Base-by-base conservation (phyloP, 2,888 invertebrate genomes). In the Erebia epiphron region DNA sequence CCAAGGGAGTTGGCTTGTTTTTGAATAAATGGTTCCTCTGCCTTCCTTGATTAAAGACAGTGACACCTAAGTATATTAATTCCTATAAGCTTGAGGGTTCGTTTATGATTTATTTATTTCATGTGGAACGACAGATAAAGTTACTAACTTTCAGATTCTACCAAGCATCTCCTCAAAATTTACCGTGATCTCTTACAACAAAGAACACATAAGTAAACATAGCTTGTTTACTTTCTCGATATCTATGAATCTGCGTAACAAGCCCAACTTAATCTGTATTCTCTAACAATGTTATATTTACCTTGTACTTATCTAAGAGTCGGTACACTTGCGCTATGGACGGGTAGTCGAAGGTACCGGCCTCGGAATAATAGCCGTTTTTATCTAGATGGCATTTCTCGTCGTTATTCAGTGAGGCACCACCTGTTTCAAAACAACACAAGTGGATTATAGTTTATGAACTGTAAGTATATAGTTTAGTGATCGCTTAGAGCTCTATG, bases 251-350 rank as follows among this genome's bases (percentile, higher is more conserved):
- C 77, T 77, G 73, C 74, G 74, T 71, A 71, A 63, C 64, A 62
- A 21, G 35, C 43, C n/a, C 26, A 54, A 64, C 13, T 16, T 68
- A 69, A 70, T 70, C 65, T 65, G 60, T 61, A 61, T 49, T 56
- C 67, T 69, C 61, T 63, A 70, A 76, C 71, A 73, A 71, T 71
- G 73, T 74, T 72, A 65, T 72, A 75, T 77, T 82, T 85, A 91
- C 95, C 93, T 96, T 97, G 85, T 94, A 94, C 74, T 95, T 94
- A 78, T 95, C 92, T 72, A 98, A 81, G 70, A 95, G 93, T 68
- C 94, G 89, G 80, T 95, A 95, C 73, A 96, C 94, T 91, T 98
- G 97, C 72, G 96, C 97, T 75, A 98, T 93, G 1, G 98, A 98
- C 0, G 98, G 98, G 87, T 98, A 98, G 86, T 98, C 98, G 87